These are phyloP conservation scores for Pungitius pungitius DNA, from an alignment of 2,113 vertebrate species.

Conservation along the genomic window DNA sequence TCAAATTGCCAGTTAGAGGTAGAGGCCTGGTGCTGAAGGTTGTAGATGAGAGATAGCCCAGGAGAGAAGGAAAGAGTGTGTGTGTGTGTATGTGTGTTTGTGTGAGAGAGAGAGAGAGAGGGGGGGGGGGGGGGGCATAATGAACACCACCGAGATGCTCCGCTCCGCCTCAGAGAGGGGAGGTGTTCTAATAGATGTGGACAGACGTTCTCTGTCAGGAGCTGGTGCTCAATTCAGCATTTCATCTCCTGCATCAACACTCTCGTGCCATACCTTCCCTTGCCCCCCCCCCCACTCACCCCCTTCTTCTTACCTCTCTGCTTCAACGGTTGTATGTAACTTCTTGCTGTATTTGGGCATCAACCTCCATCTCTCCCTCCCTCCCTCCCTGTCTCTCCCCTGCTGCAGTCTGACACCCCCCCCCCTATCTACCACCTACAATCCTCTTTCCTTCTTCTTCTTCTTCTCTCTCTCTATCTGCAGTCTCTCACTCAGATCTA, in stretches of 20 bases:
- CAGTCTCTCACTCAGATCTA: constrained; percentile 74
- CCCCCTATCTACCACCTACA: constrained; percentile 4
- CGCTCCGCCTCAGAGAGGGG: constrained; percentile 52
- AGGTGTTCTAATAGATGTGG: constrained; percentile 64
- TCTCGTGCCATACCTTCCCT: constrained; percentile 3
- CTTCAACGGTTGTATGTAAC: constrained; percentile 41
- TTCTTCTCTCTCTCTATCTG: constrained; percentile 25
- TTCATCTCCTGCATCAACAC: constrained; percentile 68
- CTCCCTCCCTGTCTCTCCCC: constrained; percentile 10
- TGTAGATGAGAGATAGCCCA: constrained; percentile 49
- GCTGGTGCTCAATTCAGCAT: constrained; percentile 58
- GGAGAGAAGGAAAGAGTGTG: constrained; percentile 18
- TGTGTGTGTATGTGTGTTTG: background rate
- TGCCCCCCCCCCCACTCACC: no score
- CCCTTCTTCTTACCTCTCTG: background rate
- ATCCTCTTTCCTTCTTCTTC: constrained; percentile 5
- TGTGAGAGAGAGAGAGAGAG: constrained; percentile 2
- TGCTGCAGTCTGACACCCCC: constrained; percentile 41
- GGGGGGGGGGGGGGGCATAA: constrained; percentile 49
- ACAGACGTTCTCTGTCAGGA: constrained; percentile 69
- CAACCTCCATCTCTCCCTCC: constrained; percentile 19
- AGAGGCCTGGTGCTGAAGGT: constrained; percentile 55
- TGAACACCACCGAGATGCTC: constrained; percentile 58
- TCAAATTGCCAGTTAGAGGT: constrained; percentile 69
- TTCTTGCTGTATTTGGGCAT: constrained; percentile 48